phyloP scores from a whole-genome alignment of 2,888 invertebrate genomes.

The Drosophila leonis region DNA sequence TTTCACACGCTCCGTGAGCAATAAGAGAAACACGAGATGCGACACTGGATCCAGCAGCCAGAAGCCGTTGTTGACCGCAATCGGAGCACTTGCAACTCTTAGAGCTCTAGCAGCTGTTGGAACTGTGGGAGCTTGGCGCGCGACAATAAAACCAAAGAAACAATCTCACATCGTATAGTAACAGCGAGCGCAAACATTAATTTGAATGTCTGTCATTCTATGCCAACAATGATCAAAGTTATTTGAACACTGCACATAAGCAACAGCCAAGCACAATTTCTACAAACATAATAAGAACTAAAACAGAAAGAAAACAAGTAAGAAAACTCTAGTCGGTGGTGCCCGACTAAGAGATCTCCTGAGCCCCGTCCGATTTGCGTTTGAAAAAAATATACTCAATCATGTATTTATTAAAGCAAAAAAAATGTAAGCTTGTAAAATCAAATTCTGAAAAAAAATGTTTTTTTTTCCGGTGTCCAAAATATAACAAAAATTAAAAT shows the following conservation, averaged over 20 bases:
- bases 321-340: no score
- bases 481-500: no score
- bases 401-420: no score
- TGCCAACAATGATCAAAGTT: slow-evolving; percentile 65
- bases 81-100: slow-evolving; percentile 24
- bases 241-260: slow-evolving; percentile 39
- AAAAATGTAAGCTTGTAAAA: no score
- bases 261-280: not conserved
- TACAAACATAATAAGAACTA: not conserved
- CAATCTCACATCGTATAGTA: slow-evolving; percentile 14
- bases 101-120: slow-evolving; percentile 1
- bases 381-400: no score
- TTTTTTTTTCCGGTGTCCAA: no score
- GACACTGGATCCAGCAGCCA: slow-evolving; percentile 16
- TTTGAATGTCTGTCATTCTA: slow-evolving; percentile 72
- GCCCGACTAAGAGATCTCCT: no score
- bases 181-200: slow-evolving; percentile 48
- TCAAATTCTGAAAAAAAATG: no score
- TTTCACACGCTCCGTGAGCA: slow-evolving; percentile 67
- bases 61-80: slow-evolving; percentile 13
- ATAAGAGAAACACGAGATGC: slow-evolving; percentile 33
- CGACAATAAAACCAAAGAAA: slow-evolving; percentile 43
- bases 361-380: no score
- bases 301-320: not conserved
- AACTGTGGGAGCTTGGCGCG: slow-evolving; percentile 34